phyloP scores from a whole-genome alignment of 2,113 vertebrate genomes.

The Gallinago paraguaiae region DNA sequence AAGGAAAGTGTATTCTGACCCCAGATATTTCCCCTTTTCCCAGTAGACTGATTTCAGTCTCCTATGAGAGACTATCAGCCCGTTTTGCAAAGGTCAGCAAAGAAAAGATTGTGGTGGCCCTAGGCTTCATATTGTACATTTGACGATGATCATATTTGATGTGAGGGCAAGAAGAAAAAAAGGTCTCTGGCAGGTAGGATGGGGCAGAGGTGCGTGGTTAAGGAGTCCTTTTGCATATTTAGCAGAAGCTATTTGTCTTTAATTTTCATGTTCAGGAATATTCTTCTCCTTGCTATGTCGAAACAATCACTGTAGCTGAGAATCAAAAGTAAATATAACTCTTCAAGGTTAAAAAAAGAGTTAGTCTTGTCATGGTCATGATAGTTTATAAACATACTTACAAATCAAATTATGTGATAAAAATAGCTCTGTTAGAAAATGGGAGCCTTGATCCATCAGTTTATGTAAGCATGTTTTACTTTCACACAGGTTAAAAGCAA shows the following conservation, averaged over 20 bases:
- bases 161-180: not conserved
- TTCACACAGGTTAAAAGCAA: not conserved
- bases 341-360: not conserved
- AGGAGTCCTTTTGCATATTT: not conserved
- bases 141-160: not conserved
- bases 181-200: not conserved
- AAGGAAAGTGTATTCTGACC: not conserved
- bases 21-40: not conserved
- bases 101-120: not conserved
- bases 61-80: not conserved
- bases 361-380: not conserved
- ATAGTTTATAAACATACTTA: not conserved
- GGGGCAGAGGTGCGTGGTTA: not conserved
- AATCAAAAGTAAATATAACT: not conserved
- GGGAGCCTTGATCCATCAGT: accelerated
- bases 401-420: not conserved
- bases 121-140: not conserved
- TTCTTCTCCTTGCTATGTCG: not conserved
- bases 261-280: not conserved
- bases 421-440: not conserved
- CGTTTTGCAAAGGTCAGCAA: constrained; percentile 15
- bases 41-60: not conserved
- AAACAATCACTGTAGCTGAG: not conserved
- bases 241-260: not conserved
- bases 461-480: not conserved